Evolutionary conservation across 2,113 vertebrate species (phyloP).

Genomic region (Mungos mungo): DNA sequence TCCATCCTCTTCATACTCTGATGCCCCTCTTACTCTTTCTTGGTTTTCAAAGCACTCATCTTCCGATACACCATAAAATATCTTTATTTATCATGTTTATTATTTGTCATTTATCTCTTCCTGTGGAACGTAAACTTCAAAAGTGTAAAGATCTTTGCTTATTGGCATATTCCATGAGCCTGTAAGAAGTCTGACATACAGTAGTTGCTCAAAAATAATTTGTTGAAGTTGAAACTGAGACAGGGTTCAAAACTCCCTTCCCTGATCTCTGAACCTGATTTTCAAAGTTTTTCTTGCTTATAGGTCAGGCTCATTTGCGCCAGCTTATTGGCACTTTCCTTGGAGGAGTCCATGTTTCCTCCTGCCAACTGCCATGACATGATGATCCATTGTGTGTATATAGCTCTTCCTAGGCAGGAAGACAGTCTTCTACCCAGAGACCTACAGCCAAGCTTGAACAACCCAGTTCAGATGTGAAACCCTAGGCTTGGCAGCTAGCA

Average conservation of each 20-base stretch:
- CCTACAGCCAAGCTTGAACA: neutral
- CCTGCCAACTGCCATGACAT: neutral
- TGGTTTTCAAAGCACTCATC: neutral
- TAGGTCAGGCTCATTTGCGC: neutral
- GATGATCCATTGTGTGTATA: neutral
- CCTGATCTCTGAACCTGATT: neutral
- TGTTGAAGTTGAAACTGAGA: neutral
- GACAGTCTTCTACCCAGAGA: neutral
- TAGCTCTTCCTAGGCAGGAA: neutral
- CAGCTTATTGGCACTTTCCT: slow-evolving; percentile 8
- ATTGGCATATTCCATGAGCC: neutral
- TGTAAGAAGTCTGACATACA: neutral
- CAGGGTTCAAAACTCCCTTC: neutral
- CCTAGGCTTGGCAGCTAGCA: slow-evolving; percentile 32
- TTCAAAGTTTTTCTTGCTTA: neutral
- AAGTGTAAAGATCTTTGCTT: neutral
- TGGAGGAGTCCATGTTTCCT: neutral
- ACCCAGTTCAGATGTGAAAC: slow-evolving; percentile 50
- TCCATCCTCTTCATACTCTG: neutral
- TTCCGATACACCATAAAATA: neutral
- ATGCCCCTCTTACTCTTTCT: neutral
- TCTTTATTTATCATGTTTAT: neutral
- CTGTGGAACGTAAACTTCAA: neutral
- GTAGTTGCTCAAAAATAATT: neutral
- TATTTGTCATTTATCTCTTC: neutral